Conservation (phyloP, 2,797 vertebrate genomes). For the Esox lucius region DNA sequence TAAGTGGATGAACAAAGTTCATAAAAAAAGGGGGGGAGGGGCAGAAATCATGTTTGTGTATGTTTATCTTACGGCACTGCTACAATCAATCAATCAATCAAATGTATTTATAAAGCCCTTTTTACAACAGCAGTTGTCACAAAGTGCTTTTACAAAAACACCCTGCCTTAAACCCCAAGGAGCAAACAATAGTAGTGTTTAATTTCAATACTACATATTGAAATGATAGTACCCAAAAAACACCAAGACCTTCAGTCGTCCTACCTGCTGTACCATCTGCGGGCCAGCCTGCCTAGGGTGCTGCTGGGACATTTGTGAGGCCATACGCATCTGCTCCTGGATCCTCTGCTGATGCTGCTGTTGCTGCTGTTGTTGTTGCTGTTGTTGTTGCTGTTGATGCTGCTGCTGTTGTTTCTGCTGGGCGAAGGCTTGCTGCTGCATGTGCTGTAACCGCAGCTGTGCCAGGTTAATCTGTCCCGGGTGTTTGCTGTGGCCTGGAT, state of each 20-base stretch:
- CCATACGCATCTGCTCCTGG: slow-evolving; percentile 91
- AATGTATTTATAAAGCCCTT: no score
- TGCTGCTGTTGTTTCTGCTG: slow-evolving; percentile 88
- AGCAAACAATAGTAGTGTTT: no score
- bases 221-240: not conserved
- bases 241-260: not conserved
- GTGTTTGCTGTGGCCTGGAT: slow-evolving; percentile 77
- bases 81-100: no score
- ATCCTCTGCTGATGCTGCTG: slow-evolving; percentile 88
- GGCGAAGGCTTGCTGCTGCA: slow-evolving; percentile 90
- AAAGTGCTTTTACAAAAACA: no score
- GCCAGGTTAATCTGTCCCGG: slow-evolving; percentile 95
- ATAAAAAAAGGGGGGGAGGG: not conserved
- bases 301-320: slow-evolving; percentile 80
- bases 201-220: no score
- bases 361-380: slow-evolving; percentile 86
- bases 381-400: slow-evolving; percentile 81
- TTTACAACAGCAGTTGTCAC: no score
- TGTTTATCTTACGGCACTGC: not conserved
- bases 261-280: slow-evolving; percentile 89
- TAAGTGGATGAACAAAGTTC: not conserved
- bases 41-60: not conserved
- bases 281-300: slow-evolving; percentile 77
- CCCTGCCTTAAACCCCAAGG: no score
- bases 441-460: slow-evolving; percentile 94